Evolutionary conservation across 2,797 vertebrate genomes (phyloP).

Genomic region (Bovichtus diacanthus): DNA sequence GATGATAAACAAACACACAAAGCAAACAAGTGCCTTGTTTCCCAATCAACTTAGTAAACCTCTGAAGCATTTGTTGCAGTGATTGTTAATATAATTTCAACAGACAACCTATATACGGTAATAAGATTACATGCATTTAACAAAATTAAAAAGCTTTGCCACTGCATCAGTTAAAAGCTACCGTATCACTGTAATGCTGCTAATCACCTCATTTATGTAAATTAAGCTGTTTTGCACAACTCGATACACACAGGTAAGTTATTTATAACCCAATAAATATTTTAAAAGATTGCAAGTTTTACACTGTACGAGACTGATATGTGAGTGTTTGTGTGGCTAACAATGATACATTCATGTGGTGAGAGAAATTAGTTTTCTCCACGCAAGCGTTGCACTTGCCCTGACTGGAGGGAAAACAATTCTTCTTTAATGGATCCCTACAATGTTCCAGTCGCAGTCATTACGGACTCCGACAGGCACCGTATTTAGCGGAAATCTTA

Average conservation of each 20-base stretch:
- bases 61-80: slow-evolving; percentile 23
- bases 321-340: slow-evolving; percentile 26
- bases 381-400: slow-evolving; percentile 17
- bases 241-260: not conserved
- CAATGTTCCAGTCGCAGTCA: slow-evolving; percentile 74
- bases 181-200: slow-evolving; percentile 8
- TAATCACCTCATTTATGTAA: slow-evolving; percentile 26
- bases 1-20: slow-evolving; percentile 11
- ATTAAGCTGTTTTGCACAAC: slow-evolving; percentile 10
- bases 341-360: slow-evolving; percentile 37
- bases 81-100: slow-evolving; percentile 31
- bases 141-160: slow-evolving; percentile 26
- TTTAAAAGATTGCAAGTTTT: not conserved
- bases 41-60: slow-evolving; percentile 16
- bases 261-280: slow-evolving; percentile 11
- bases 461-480: slow-evolving; percentile 72
- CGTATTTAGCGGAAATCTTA: slow-evolving; percentile 77
- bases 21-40: slow-evolving; percentile 15
- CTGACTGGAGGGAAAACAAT: slow-evolving; percentile 58
- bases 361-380: slow-evolving; percentile 48
- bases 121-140: slow-evolving; percentile 40
- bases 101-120: slow-evolving; percentile 25
- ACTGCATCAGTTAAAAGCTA: slow-evolving; percentile 20
- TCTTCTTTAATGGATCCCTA: slow-evolving; percentile 70
- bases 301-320: not conserved